A percentile compares a stretch with the other conserved stretches of the same genome.
phyloP scores from a whole-genome alignment of 2,888 invertebrate species.

The Xestia xanthographa region DNA sequence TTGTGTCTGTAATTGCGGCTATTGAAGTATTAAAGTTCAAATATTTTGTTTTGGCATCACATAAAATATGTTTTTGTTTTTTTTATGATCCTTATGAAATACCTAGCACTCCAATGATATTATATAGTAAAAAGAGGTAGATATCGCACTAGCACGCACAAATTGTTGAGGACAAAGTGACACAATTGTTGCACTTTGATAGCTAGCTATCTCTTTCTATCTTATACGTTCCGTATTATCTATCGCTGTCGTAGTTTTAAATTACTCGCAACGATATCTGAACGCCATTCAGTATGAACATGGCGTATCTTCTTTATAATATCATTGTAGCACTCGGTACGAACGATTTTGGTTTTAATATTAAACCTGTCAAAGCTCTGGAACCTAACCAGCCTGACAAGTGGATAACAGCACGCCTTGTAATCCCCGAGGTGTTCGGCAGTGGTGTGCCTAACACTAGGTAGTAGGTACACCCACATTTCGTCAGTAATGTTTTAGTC shows the following conservation, averaged over 20 bases:
- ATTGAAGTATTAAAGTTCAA: not conserved
- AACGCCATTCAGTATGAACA: too few relatives aligned
- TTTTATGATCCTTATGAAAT: not conserved
- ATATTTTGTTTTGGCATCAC: not conserved
- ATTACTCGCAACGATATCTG: too few relatives aligned
- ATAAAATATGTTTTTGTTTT: not conserved
- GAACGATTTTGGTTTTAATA: not conserved
- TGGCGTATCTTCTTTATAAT: too few relatives aligned
- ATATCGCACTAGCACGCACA: too few relatives aligned
- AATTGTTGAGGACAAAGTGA: too few relatives aligned
- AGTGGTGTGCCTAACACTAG: not conserved
- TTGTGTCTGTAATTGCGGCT: too few relatives aligned
- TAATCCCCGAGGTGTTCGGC: not conserved
- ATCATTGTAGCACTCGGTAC: not conserved
- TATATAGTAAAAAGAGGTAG: too few relatives aligned
- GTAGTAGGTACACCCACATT: not conserved
- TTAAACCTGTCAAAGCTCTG: not conserved
- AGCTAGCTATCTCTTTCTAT: too few relatives aligned
- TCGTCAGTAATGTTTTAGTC: not conserved
- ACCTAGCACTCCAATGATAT: too few relatives aligned
- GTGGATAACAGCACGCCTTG: not conserved
- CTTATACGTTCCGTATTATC: too few relatives aligned
- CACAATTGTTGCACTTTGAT: too few relatives aligned
- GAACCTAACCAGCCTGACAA: not conserved
- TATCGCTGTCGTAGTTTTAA: too few relatives aligned